Evolutionary conservation across 2,888 invertebrate genomes (phyloP).

Genomic region (Rhyacophila evoluta): DNA sequence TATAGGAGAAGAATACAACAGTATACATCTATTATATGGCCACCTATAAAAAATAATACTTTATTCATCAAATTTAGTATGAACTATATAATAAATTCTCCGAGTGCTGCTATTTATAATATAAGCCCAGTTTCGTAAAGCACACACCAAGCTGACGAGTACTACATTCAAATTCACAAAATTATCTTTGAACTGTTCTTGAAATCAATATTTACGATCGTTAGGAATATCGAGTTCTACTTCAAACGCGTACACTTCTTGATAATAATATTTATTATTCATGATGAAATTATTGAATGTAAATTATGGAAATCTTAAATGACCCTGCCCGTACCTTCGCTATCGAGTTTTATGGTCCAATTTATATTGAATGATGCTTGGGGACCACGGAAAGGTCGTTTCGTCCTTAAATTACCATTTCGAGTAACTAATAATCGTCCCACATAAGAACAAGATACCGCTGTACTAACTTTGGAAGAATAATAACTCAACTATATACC

Average conservation of each 20-base stretch:
- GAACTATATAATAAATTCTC: too few relatives aligned
- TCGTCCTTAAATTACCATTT: slow-evolving; percentile 13
- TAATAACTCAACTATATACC: neutral
- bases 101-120: too few relatives aligned
- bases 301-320: slow-evolving; percentile 10
- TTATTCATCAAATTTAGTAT: too few relatives aligned
- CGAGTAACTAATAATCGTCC: slow-evolving; percentile 4
- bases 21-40: too few relatives aligned
- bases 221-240: neutral
- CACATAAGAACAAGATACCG: neutral
- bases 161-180: neutral
- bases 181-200: neutral
- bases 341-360: slow-evolving; percentile 15
- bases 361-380: slow-evolving; percentile 16
- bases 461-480: neutral
- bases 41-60: too few relatives aligned
- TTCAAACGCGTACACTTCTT: neutral
- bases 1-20: too few relatives aligned
- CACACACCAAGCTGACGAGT: too few relatives aligned
- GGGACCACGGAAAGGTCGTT: slow-evolving; percentile 19
- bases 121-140: too few relatives aligned
- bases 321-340: neutral
- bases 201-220: neutral
- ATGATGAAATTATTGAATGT: slow-evolving; percentile 12
- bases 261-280: slow-evolving; percentile 9